Percentiles rank a stretch among this genome's conserved stretches.
Evolutionary conservation across 1,140 invertebrate genomes (phyloP).

Genomic region (Lethrus apterus): DNA sequence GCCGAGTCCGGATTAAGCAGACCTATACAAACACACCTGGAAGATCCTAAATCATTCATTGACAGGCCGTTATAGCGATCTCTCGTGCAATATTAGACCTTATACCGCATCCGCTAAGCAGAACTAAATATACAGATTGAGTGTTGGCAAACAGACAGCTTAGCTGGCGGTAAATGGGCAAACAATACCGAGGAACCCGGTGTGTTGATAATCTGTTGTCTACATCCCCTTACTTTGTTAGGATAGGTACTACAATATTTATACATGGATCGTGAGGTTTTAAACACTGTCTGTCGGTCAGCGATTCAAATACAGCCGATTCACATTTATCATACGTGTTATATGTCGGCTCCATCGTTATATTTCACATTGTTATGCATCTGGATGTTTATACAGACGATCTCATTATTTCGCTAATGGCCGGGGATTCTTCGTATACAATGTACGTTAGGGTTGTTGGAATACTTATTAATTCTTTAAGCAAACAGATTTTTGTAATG

Average conservation of each 20-base stretch:
- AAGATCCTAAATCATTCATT: slow-evolving; percentile 35
- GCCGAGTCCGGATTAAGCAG: slow-evolving; percentile 13
- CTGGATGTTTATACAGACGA: slow-evolving; percentile 12
- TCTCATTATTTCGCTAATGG: too few species aligned
- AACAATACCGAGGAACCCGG: slow-evolving; percentile 32
- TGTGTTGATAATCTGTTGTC: slow-evolving; percentile 36
- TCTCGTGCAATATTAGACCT: slow-evolving; percentile 13
- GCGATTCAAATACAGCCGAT: slow-evolving; percentile 6
- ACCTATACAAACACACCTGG: slow-evolving; percentile 36
- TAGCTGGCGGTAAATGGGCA: slow-evolving; percentile 40
- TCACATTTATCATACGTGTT: slow-evolving; percentile 17
- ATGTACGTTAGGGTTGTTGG: not conserved
- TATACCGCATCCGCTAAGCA: not conserved
- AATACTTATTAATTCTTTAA: too few species aligned
- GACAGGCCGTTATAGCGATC: slow-evolving; percentile 25
- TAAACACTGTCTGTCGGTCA: slow-evolving; percentile 21
- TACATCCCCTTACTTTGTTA: slow-evolving; percentile 32
- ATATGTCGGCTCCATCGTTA: not conserved
- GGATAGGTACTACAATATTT: slow-evolving; percentile 33
- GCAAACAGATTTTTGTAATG: too few species aligned
- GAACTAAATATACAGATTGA: slow-evolving; percentile 12
- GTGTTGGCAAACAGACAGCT: slow-evolving; percentile 32
- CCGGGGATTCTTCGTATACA: too few species aligned
- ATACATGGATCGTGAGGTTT: slow-evolving; percentile 29
- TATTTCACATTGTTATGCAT: slow-evolving; percentile 13